Evolutionary conservation across 2,113 vertebrate species (phyloP).

Genomic region (Laterallus jamaicensis): DNA sequence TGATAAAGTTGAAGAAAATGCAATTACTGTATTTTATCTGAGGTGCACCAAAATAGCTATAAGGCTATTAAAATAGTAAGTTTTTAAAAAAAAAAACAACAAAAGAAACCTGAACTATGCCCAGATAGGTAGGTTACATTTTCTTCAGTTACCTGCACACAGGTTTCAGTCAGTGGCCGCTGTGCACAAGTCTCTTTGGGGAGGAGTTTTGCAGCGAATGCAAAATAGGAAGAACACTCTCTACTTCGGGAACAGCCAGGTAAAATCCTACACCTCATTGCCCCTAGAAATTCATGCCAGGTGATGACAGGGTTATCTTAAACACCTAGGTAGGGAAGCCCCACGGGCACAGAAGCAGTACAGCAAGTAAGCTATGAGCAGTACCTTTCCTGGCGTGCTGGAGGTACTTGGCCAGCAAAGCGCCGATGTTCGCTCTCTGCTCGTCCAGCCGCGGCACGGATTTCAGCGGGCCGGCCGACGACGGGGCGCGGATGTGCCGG

Average conservation of each 20-base stretch:
- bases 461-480: conserved; percentile 70
- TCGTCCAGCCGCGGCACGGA: conserved; percentile 74
- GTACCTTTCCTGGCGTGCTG: conserved; percentile 89
- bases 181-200: not conserved
- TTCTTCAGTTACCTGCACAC: not conserved
- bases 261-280: not conserved
- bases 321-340: not conserved
- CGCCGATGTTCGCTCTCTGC: conserved; percentile 81
- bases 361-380: not conserved
- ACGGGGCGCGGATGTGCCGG: conserved; percentile 72
- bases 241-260: not conserved
- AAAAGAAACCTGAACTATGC: not conserved
- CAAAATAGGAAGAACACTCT: not conserved
- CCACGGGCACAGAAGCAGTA: not conserved
- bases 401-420: conserved; percentile 88
- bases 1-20: not conserved
- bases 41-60: not conserved
- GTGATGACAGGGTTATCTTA: not conserved
- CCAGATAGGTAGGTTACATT: not conserved
- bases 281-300: not conserved
- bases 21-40: not conserved
- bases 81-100: not conserved
- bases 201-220: not conserved
- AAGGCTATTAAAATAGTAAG: not conserved
- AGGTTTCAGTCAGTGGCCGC: not conserved